Conservation (phyloP, 2,113 vertebrate species). For the Paraplagusia blochii region DNA sequence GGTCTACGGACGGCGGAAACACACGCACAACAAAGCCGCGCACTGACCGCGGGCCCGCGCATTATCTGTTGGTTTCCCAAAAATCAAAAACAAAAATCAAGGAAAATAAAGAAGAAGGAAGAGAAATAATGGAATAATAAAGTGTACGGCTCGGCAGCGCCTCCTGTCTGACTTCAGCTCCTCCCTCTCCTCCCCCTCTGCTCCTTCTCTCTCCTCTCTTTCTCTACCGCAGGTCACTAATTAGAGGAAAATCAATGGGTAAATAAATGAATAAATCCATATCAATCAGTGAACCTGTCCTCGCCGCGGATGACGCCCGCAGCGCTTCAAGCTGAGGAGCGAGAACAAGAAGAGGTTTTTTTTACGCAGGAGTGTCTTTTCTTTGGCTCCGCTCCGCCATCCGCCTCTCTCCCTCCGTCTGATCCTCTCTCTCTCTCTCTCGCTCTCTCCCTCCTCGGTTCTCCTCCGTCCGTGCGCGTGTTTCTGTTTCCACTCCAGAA, state of each 20-base stretch:
- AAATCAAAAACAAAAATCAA: no score
- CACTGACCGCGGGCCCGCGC: constrained; percentile 13
- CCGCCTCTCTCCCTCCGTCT: constrained; percentile 48
- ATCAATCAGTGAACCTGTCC: constrained; percentile 45
- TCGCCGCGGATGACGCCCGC: constrained; percentile 13
- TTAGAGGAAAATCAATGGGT: constrained; percentile 70
- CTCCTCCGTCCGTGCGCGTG: constrained; percentile 34
- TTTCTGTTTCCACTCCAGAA: constrained; percentile 41
- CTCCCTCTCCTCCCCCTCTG: constrained; percentile 56
- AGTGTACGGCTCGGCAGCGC: constrained; percentile 65
- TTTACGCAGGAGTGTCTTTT: constrained; percentile 51
- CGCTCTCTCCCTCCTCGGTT: constrained; percentile 27
- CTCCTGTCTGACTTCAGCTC: constrained; percentile 59
- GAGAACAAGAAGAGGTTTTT: constrained; percentile 35
- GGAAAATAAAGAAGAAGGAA: constrained; percentile 31
- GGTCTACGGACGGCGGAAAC: constrained; percentile 29
- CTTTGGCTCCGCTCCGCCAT: constrained; percentile 68
- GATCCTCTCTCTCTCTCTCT: constrained; percentile 8
- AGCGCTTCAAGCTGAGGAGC: constrained; percentile 33
- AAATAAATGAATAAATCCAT: constrained; percentile 67
- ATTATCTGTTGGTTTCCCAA: constrained; percentile 28
- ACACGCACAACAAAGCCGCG: constrained; percentile 38
- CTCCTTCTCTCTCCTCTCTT: constrained; percentile 26
- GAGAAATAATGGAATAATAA: constrained; percentile 59
- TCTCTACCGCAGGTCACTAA: constrained; percentile 67